Conservation (phyloP, 2,113 vertebrate genomes). For the Ictalurus punctatus region DNA sequence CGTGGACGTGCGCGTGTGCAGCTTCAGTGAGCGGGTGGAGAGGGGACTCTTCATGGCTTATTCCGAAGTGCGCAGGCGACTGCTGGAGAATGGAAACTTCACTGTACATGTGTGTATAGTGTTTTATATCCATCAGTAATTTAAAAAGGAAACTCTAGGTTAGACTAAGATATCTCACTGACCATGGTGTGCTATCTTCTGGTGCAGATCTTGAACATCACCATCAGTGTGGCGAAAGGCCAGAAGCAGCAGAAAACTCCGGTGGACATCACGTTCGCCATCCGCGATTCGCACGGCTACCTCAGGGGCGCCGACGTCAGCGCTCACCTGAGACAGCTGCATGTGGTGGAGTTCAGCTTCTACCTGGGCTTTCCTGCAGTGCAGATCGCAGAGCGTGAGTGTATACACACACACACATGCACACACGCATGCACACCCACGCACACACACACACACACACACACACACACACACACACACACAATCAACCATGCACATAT, state of each 20-base stretch:
- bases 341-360: slow-evolving; percentile 94
- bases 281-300: slow-evolving; percentile 75
- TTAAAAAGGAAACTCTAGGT: background rate
- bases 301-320: slow-evolving; percentile 86
- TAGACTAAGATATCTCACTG: too few relatives aligned
- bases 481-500: background rate
- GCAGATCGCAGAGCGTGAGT: slow-evolving; percentile 92
- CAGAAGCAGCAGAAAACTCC: slow-evolving; percentile 74
- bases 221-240: slow-evolving; percentile 59
- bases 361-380: slow-evolving; percentile 89
- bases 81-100: slow-evolving; percentile 74
- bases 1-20: slow-evolving; percentile 85
- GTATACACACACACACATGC: slow-evolving; percentile 9
- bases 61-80: slow-evolving; percentile 75
- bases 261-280: slow-evolving; percentile 82
- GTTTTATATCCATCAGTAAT: background rate
- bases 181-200: too few relatives aligned
- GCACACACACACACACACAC: slow-evolving; percentile 1
- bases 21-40: slow-evolving; percentile 87
- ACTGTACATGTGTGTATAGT: slow-evolving; percentile 81
- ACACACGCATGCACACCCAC: background rate
- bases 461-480: background rate
- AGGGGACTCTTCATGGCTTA: slow-evolving; percentile 83
- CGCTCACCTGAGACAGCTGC: slow-evolving; percentile 85
- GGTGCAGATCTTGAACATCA: slow-evolving; percentile 88